A percentile compares a stretch with the other conserved stretches of the same genome.
Conservation (phyloP, 2,888 invertebrate species). For the Scrobipalpa costella region DNA sequence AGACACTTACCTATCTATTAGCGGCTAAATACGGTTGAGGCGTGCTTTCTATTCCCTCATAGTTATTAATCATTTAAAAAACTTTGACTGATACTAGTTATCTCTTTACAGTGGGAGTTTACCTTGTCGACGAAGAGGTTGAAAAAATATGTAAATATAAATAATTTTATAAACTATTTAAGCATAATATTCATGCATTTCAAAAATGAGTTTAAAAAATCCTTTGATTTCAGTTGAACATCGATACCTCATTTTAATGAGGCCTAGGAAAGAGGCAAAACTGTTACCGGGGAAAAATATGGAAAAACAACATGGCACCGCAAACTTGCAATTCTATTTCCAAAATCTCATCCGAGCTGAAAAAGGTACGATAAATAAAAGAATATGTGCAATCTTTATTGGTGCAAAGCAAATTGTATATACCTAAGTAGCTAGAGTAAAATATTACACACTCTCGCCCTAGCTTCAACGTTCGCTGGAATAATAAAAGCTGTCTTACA, state of each 20-base stretch:
- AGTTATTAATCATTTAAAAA: no score
- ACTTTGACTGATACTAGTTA: not conserved
- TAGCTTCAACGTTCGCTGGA: no score
- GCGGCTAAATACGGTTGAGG: no score
- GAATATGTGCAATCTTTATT: not conserved
- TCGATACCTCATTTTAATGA: not conserved
- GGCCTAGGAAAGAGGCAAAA: not conserved
- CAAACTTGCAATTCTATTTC: constrained; percentile 8
- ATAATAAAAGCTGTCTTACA: no score
- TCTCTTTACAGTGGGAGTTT: constrained; percentile 26
- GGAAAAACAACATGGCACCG: not conserved
- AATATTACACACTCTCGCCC: no score
- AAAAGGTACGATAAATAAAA: not conserved
- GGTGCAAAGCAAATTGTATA: no score
- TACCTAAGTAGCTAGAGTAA: no score
- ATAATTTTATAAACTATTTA: not conserved
- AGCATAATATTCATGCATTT: not conserved
- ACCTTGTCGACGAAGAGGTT: constrained; percentile 29
- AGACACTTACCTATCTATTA: no score
- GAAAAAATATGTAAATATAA: constrained; percentile 38
- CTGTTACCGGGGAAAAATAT: not conserved
- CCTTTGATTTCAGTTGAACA: not conserved
- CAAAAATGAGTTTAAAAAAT: not conserved
- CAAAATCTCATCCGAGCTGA: not conserved
- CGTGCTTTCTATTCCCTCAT: no score